phyloP scores from a whole-genome alignment of 1,140 invertebrate species.

The Bombus haemorrhoidalis region DNA sequence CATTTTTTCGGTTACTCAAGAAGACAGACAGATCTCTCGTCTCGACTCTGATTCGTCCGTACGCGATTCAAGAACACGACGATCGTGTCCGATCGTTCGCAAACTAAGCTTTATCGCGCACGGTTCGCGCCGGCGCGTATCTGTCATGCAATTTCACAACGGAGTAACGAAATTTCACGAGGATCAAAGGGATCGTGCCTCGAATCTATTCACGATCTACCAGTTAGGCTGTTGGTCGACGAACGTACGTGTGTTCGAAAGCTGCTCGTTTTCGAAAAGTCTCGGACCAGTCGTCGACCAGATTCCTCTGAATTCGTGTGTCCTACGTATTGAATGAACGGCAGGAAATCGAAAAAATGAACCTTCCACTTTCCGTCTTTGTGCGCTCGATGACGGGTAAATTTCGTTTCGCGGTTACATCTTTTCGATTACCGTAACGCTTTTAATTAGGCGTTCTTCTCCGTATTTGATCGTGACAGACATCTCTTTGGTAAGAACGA shows the following conservation, averaged over 20 bases:
- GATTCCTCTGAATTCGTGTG: constrained; percentile 11
- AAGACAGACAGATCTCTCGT: neutral
- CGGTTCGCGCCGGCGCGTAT: neutral
- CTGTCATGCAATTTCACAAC: constrained; percentile 21
- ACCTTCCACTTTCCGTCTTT: neutral
- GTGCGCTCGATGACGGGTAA: neutral
- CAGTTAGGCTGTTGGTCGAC: neutral
- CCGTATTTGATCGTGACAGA: neutral
- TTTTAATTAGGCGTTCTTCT: neutral
- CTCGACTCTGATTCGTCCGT: neutral
- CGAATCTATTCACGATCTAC: constrained; percentile 16
- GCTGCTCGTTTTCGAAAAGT: constrained; percentile 28
- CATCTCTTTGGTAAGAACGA: neutral
- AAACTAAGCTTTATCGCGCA: constrained; percentile 31
- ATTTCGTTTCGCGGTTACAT: neutral
- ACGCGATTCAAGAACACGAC: constrained; percentile 11
- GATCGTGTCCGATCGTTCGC: neutral
- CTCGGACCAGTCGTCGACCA: constrained; percentile 13
- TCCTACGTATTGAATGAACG: neutral
- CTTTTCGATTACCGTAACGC: neutral
- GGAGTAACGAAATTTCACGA: constrained; percentile 1
- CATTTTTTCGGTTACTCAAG: neutral
- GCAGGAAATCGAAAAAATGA: neutral
- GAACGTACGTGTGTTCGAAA: constrained; percentile 10
- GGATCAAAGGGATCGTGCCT: constrained; percentile 30